A percentile compares a stretch with the other conserved stretches of the same genome.
These are phyloP conservation scores for Streblospio benedicti DNA, from an alignment of 1,140 invertebrate genomes.

Conservation along the genomic window DNA sequence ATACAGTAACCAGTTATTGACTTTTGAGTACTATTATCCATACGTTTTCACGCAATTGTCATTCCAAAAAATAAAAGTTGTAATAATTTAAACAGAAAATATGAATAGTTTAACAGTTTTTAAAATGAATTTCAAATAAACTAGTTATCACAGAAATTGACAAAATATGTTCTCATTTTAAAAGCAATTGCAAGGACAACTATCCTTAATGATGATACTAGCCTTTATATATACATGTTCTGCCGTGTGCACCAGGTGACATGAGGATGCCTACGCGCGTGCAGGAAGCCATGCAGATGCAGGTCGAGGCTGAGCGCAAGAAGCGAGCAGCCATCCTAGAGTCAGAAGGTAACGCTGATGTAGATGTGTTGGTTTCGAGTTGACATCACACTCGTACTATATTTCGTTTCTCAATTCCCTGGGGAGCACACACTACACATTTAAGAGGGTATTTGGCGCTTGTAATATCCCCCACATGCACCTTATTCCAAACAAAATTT, in stretches of 20 bases:
- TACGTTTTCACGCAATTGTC: neutral
- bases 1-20: neutral
- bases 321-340: constrained; percentile 94
- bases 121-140: neutral
- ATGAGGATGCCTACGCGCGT: constrained; percentile 85
- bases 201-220: too few relatives aligned
- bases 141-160: neutral
- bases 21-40: neutral
- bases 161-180: neutral
- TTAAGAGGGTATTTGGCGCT: neutral
- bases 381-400: neutral
- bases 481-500: too few relatives aligned
- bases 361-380: too few relatives aligned
- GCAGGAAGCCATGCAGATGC: constrained; percentile 99
- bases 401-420: too few relatives aligned
- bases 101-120: neutral
- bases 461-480: neutral
- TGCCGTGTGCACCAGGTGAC: constrained; percentile 58
- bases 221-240: neutral
- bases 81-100: neutral
- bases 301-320: constrained; percentile 92
- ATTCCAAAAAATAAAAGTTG: neutral
- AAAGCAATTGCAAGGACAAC: too few relatives aligned
- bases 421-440: too few relatives aligned
- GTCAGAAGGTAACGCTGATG: constrained; percentile 87